Conservation (phyloP, 2,113 vertebrate species). For the Azemiops feae region DNA sequence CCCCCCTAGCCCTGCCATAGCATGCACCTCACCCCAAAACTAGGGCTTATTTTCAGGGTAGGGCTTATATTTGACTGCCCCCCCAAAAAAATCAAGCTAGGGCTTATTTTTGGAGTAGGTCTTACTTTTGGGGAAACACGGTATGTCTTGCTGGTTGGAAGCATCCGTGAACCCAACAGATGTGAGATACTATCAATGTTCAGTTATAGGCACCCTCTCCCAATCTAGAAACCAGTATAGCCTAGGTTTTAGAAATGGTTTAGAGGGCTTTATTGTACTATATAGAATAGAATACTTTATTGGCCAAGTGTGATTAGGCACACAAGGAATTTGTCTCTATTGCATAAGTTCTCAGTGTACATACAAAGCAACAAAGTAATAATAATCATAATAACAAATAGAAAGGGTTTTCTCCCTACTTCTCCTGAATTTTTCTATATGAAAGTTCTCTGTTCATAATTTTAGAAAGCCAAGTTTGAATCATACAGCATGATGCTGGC, state of each 20-base stretch:
- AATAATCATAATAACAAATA: not conserved
- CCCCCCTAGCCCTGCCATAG: no score
- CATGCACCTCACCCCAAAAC: no score
- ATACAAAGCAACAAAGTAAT: not conserved
- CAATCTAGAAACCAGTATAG: not conserved
- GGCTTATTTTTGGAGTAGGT: no score
- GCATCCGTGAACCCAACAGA: not conserved
- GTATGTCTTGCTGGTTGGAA: not conserved
- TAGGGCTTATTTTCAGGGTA: no score
- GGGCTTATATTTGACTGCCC: no score
- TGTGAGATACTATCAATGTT: not conserved
- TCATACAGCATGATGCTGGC: conserved; percentile 43
- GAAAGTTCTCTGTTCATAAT: conserved; percentile 20
- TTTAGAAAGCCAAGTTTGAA: conserved; percentile 40
- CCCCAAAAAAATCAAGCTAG: no score
- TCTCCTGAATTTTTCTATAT: not conserved
- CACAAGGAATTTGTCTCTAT: not conserved
- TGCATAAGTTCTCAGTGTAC: not conserved
- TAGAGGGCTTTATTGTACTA: not conserved
- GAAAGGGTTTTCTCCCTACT: conserved; percentile 23
- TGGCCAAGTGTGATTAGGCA: not conserved
- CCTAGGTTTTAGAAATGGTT: not conserved
- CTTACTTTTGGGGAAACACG: no score
- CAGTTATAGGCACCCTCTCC: not conserved
- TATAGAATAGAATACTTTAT: not conserved